Base-by-base conservation (phyloP, 1,140 invertebrate genomes). In the Ephestia elutella region DNA sequence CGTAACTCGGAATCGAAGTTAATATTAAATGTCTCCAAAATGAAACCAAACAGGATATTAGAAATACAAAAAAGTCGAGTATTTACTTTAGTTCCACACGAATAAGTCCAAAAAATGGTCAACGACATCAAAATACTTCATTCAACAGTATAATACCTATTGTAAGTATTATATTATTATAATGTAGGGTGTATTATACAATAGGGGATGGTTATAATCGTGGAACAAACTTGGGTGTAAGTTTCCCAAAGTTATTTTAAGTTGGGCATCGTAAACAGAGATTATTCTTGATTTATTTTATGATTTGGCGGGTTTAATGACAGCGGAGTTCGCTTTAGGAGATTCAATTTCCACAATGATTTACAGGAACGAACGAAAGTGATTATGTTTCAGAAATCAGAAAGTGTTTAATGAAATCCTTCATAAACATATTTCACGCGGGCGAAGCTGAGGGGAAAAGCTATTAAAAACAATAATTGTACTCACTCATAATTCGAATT, bases 221-320 rank as follows among this genome's bases (percentile, higher is more conserved):
- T 44, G 38, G 38, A 44, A 44, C 15, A 17, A 44, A 44, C 38
- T 44, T 15, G 13, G 38, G 38, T 44, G 10, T n/a, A 15, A 15
- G 38, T 44, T 44, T 44, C 38, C n/a, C 38, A 44, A n/a, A 44
- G 38, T 44, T 44, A 44, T 44, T 44, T 44, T 17, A 44, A 44
- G 13, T 44, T 44, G 38, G 15, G 7, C 13, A 5, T 44, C 38
- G 38, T 44, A 44, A 44, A 44, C 38, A 3, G 38, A 15, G 38
- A 44, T 44, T 44, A 44, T 4, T 15, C 10, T 0, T 44, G 38
- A 44, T 44, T 44, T 44, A 44, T 44, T 44, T 44, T 44, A 44
- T 17, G 38, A 44, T 44, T 44, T 15, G 13, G 38, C 15, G n/a
- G 13, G 38, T 44, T 44, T 44, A 44, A 44, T 44, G 38, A 44